Percentiles rank a stretch among this genome's conserved stretches.
phyloP scores from a whole-genome alignment of 2,113 vertebrate genomes.

The Ameiurus melas region DNA sequence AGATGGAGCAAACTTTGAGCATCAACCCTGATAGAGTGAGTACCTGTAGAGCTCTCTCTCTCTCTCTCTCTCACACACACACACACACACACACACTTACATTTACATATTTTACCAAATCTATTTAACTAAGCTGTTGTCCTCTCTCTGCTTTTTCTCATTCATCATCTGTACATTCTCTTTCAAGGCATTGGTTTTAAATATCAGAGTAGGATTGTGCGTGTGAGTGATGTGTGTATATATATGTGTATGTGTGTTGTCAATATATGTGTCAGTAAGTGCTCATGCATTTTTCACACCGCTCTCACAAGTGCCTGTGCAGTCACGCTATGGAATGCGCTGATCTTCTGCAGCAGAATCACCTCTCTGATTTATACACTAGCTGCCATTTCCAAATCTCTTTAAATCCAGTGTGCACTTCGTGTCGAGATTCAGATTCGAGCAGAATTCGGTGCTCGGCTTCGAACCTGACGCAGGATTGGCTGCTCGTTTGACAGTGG shows the following conservation, averaged over 20 bases:
- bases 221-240: constrained; percentile 57
- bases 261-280: constrained; percentile 19
- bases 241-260: background rate
- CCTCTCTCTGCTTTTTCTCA: background rate
- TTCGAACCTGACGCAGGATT: background rate
- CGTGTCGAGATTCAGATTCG: background rate
- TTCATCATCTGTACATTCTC: background rate
- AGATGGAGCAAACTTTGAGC: constrained; percentile 87
- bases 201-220: background rate
- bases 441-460: background rate
- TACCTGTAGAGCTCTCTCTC: constrained; percentile 13
- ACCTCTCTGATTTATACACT: background rate
- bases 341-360: constrained; percentile 13
- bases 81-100: background rate
- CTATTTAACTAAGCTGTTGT: background rate
- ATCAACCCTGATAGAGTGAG: constrained; percentile 68
- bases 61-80: background rate
- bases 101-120: background rate
- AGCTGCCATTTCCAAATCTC: background rate
- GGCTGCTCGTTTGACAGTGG: background rate
- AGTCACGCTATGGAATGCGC: constrained; percentile 52
- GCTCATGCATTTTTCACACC: constrained; percentile 30
- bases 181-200: background rate
- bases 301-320: constrained; percentile 49
- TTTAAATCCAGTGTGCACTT: background rate